A percentile compares a stretch with the other conserved stretches of the same genome.
These are phyloP conservation scores for Euura lappo DNA, from an alignment of 1,140 invertebrate genomes.

Conservation along the genomic window DNA sequence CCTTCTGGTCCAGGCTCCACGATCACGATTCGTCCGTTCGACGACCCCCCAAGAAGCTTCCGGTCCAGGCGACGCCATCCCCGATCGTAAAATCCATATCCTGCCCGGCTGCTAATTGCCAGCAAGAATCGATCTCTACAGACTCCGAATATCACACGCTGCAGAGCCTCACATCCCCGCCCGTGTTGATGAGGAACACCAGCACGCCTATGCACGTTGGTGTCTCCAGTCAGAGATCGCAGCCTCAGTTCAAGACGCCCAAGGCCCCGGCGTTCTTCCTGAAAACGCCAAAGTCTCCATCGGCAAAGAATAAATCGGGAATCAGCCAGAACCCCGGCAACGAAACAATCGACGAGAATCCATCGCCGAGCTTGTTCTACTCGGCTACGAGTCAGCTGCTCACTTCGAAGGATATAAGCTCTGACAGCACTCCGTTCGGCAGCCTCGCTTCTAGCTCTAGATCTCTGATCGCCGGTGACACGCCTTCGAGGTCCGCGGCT, in stretches of 20 bases:
- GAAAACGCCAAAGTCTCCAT: slow-evolving; percentile 31
- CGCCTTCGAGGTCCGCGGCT: neutral
- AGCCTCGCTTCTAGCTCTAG: neutral
- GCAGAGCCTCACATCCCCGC: slow-evolving; percentile 26
- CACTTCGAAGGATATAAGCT: neutral
- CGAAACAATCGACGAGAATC: neutral
- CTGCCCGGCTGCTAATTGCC: neutral
- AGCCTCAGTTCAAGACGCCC: slow-evolving; percentile 18
- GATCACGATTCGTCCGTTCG: slow-evolving; percentile 13
- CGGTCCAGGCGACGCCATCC: neutral
- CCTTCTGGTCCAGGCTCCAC: slow-evolving; percentile 18
- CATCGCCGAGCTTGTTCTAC: neutral
- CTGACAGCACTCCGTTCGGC: too few species aligned
- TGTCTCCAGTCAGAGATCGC: slow-evolving; percentile 9
- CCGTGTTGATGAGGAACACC: slow-evolving; percentile 33
- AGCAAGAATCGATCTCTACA: slow-evolving; percentile 20
- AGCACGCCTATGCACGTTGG: slow-evolving; percentile 40
- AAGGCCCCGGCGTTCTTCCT: slow-evolving; percentile 26
- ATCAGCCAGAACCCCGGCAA: too few species aligned
- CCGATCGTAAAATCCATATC: slow-evolving; percentile 15
- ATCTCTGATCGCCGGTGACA: neutral
- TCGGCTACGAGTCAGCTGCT: neutral
- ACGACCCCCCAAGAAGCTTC: neutral
- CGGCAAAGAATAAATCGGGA: neutral
- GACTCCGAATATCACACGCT: slow-evolving; percentile 28